Percentiles rank a stretch among this genome's conserved stretches.
Evolutionary conservation across 2,888 invertebrate species (phyloP).

Genomic region (Branchellion lobata): DNA sequence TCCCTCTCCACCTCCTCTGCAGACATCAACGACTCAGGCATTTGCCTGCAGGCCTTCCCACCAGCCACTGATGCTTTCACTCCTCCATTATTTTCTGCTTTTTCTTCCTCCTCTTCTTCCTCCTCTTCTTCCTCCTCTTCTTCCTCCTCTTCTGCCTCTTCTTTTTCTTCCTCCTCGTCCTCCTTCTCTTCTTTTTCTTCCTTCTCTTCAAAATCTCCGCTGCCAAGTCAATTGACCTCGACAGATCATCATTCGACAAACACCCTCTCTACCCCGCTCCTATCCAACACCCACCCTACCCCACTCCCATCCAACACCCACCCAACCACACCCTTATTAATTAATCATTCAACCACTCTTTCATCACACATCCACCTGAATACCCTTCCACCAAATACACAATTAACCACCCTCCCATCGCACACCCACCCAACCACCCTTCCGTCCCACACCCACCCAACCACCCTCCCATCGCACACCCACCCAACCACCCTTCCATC

Average conservation of each 20-base stretch:
- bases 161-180: neutral
- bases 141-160: neutral
- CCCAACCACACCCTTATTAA: neutral
- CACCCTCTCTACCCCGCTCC: neutral
- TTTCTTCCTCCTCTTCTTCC: too few species aligned
- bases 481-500: neutral
- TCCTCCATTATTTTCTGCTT: too few species aligned
- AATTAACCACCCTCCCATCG: neutral
- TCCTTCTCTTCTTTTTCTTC: neutral
- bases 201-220: neutral
- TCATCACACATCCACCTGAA: neutral
- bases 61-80: too few species aligned
- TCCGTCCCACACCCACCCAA: neutral
- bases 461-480: too few species aligned
- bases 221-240: neutral
- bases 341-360: neutral
- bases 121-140: too few species aligned
- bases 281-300: neutral
- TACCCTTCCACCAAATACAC: too few species aligned
- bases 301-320: neutral
- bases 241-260: too few species aligned
- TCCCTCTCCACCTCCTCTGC: too few species aligned
- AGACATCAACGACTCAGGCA: conserved; percentile 2
- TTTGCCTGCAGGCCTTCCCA: neutral
- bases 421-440: neutral